Percentiles rank a stretch among this genome's conserved stretches.
Conservation (phyloP, 2,888 invertebrate genomes). For the Aspidiotus destructor region DNA sequence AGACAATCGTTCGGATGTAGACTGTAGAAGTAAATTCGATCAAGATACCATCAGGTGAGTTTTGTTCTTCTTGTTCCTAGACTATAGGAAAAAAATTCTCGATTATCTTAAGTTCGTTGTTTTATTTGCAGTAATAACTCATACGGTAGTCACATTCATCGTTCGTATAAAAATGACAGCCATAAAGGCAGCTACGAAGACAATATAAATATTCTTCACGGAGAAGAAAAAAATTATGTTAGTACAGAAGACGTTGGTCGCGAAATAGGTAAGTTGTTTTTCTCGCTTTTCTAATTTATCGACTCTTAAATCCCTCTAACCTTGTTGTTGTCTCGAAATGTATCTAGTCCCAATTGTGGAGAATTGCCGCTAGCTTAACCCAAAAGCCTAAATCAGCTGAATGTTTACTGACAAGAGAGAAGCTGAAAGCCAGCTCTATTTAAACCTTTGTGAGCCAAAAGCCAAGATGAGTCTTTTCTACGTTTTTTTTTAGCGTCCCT, state of each 20-base stretch:
- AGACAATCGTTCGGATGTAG: slow-evolving; percentile 49
- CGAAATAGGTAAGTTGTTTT: slow-evolving; percentile 55
- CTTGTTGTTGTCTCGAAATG: neutral
- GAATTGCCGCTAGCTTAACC: neutral
- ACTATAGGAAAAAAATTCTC: no score
- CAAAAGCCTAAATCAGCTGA: no score
- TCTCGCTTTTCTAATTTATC: neutral
- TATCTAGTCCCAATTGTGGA: neutral
- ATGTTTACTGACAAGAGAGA: no score
- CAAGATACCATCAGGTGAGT: slow-evolving; percentile 47
- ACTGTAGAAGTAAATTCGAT: slow-evolving; percentile 57
- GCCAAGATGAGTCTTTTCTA: no score
- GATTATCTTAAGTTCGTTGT: neutral
- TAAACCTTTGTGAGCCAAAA: no score
- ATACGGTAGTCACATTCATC: slow-evolving; percentile 83
- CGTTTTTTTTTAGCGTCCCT: no score
- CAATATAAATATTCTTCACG: slow-evolving; percentile 53
- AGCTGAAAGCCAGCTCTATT: no score
- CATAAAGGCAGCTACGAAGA: slow-evolving; percentile 82
- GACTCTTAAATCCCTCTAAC: neutral
- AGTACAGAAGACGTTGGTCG: slow-evolving; percentile 83
- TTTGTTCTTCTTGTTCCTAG: slow-evolving; percentile 14
- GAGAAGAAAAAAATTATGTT: slow-evolving; percentile 75
- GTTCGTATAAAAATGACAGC: slow-evolving; percentile 80
- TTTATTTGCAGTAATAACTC: slow-evolving; percentile 64